Base-by-base conservation (phyloP, 2,888 invertebrate genomes). In the Tetragonisca angustula region DNA sequence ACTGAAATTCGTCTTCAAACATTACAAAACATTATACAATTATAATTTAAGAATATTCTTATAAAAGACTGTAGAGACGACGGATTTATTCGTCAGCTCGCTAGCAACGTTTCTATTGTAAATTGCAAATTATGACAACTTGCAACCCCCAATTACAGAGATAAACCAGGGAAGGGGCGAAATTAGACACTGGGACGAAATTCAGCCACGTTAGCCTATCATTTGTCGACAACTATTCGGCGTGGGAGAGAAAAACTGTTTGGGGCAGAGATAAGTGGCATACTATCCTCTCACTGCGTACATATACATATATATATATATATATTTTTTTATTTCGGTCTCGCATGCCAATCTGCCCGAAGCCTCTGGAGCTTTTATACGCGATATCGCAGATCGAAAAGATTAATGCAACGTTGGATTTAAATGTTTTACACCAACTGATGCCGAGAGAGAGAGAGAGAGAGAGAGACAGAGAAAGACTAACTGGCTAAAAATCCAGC, bases 401-500 rank as follows among this genome's bases (percentile, higher is more conserved):
- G 80, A 82, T 82, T 75, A 82, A 79, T 59, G 74, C 79, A 50
- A 50, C n/a, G 52, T 19, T 15, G 79, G 65, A 82, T 82, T 82
- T 75, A 71, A 75, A 80, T 82, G 75, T 80, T 80, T 75, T 65
- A 70, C 27, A 79, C 21, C 50, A 61, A 32, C 19, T 32, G 11
- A 21, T 21, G 32, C 15, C 2, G 21, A 11, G 13, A 0, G 36
- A 65, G 54, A 71, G 13, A 0, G 36, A 65, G 49, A 70, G 13
- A 0, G 36, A 65, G 54, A 71, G 13, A 0, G 36, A 65, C n/a
- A n/a, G n/a, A n/a, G 13, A 0, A 24, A 65, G 54, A 71, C 9
- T 36, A 59, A 61, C 19, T 15, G 68, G 69, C 56, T 43, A 43
- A 43, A 43, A 43, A 43, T 43, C 43, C 43, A 9, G 43, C 43